Conservation (phyloP, 1,140 invertebrate species). For the Lepidotrigona ventralis region DNA sequence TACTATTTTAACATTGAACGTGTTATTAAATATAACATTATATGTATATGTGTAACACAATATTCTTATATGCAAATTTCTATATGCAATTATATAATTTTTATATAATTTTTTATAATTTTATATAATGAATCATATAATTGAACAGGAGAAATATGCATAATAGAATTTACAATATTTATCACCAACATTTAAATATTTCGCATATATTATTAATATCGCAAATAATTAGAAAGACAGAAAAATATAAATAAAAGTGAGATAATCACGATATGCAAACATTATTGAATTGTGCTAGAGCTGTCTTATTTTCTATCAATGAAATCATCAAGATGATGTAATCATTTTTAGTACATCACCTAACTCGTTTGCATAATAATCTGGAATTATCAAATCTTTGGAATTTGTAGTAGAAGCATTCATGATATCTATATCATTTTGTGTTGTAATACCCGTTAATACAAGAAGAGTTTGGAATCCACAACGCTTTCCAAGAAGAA, state of each 20-base stretch:
- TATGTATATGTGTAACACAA: not conserved
- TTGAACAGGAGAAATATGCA: not conserved
- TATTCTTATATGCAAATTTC: not conserved
- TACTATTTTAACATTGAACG: not conserved
- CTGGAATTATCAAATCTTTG: constrained; percentile 85
- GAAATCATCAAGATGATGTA: constrained; percentile 69
- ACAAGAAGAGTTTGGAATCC: constrained; percentile 92
- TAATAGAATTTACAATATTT: not conserved
- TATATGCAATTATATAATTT: not conserved
- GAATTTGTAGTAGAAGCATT: constrained; percentile 79
- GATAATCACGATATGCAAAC: not conserved
- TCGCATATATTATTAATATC: not conserved
- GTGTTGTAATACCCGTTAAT: constrained; percentile 88
- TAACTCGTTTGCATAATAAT: constrained; percentile 86
- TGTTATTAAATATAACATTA: not conserved
- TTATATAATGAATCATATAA: not conserved
- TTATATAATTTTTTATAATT: not conserved
- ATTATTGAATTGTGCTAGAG: constrained; percentile 16
- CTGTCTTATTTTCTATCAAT: not conserved
- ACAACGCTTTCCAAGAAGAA: constrained; percentile 90
- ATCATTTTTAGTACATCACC: constrained; percentile 81
- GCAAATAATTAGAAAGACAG: not conserved
- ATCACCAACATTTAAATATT: not conserved
- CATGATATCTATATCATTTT: constrained; percentile 84
- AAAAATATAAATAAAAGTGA: not conserved